Conservation (phyloP, 1,140 invertebrate genomes). For the Samia ricini region DNA sequence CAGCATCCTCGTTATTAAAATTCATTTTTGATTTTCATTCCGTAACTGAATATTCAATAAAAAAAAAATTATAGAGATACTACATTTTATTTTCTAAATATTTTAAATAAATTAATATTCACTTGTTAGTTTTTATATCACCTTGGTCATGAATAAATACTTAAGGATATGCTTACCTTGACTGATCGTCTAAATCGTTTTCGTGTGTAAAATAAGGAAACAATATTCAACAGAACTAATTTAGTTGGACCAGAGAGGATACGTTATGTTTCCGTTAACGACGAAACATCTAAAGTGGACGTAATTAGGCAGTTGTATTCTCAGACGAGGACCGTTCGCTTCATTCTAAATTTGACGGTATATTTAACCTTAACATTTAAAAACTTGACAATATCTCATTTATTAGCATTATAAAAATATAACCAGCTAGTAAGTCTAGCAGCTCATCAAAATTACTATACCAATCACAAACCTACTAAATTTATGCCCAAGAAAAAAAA, state of each 20-base stretch:
- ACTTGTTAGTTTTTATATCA: background rate
- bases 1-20: no score
- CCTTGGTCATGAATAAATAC: background rate
- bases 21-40: no score
- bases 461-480: no score
- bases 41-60: no score
- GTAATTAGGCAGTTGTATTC: conserved; percentile 20
- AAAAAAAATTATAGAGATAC: no score
- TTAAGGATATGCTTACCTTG: background rate
- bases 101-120: background rate
- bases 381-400: background rate
- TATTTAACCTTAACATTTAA: conserved; percentile 3
- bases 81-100: no score
- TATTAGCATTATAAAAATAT: background rate
- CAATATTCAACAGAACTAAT: conserved; percentile 39
- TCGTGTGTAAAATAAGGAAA: conserved; percentile 28
- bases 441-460: no score
- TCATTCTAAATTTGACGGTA: background rate
- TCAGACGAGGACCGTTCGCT: background rate
- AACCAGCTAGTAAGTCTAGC: no score
- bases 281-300: conserved; percentile 23
- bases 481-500: no score
- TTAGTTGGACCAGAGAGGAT: conserved; percentile 35
- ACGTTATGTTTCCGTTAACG: conserved; percentile 37
- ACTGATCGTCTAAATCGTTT: background rate